Percentiles rank a stretch among this genome's conserved stretches.
These are phyloP conservation scores for Epizoanthus scotinus DNA, from an alignment of 92 coral and sea anemone species.

Conservation along the genomic window DNA sequence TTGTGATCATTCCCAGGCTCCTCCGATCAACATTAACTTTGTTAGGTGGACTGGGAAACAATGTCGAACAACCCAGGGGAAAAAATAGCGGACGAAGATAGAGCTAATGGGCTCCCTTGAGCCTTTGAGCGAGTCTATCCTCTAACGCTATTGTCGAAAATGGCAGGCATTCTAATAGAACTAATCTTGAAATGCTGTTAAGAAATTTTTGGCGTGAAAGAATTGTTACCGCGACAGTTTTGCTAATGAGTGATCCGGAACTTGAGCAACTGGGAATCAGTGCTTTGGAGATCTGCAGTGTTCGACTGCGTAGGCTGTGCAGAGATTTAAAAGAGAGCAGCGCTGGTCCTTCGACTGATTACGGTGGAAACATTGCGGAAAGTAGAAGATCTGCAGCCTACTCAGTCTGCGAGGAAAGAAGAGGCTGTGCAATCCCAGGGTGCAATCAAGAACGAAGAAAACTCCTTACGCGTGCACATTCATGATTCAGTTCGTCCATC, in stretches of 20 bases:
- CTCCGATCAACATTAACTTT: too few relatives aligned
- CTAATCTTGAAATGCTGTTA: constrained; percentile 19
- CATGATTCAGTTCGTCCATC: too few relatives aligned
- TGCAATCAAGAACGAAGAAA: too few relatives aligned
- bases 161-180: constrained; percentile 46
- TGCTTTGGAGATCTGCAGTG: constrained; percentile 53
- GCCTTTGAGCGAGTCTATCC: too few relatives aligned
- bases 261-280: constrained; percentile 37
- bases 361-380: too few relatives aligned
- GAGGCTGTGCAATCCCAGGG: constrained; percentile 45
- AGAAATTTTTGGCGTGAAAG: constrained; percentile 29
- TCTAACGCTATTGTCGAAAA: not conserved
- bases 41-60: too few relatives aligned
- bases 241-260: constrained; percentile 39
- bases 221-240: constrained; percentile 46
- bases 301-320: constrained; percentile 42
- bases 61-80: too few relatives aligned
- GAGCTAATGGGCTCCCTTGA: too few relatives aligned
- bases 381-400: constrained; percentile 6
- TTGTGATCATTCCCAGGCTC: too few relatives aligned
- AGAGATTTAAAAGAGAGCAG: constrained; percentile 24
- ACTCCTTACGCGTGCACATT: too few relatives aligned
- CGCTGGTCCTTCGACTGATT: not conserved
- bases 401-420: constrained; percentile 44
- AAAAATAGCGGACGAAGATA: too few relatives aligned